Evolutionary conservation across 2,797 vertebrate species (phyloP).

Genomic region (Yasuhikotakia modesta): DNA sequence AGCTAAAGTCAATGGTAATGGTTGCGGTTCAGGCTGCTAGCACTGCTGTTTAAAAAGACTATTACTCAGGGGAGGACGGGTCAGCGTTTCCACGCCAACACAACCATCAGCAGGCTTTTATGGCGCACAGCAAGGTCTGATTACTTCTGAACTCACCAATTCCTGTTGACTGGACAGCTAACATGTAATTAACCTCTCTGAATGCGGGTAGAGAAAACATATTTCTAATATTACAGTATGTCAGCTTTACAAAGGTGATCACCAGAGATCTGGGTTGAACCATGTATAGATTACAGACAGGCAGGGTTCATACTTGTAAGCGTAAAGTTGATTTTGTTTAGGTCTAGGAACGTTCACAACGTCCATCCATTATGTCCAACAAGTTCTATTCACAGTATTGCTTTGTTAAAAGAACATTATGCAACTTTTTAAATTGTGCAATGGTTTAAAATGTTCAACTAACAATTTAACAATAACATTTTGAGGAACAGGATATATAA

Average conservation of each 20-base stretch:
- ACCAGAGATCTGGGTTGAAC: background rate
- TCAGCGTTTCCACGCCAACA: conserved; percentile 19
- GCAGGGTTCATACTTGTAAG: background rate
- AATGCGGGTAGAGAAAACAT: background rate
- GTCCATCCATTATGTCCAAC: no score
- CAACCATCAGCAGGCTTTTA: conserved; percentile 10
- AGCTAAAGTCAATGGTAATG: background rate
- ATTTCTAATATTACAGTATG: background rate
- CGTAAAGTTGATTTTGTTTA: background rate
- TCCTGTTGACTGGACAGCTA: conserved; percentile 8
- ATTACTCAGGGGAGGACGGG: conserved; percentile 29
- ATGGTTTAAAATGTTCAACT: no score
- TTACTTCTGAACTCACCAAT: conserved; percentile 23
- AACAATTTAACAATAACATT: no score
- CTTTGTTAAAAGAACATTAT: no score
- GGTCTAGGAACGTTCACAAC: background rate
- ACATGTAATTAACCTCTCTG: conserved; percentile 35
- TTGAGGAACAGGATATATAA: no score
- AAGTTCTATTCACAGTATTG: no score
- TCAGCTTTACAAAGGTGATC: background rate
- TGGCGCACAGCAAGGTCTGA: conserved; percentile 30
- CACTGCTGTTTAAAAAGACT: conserved; percentile 39
- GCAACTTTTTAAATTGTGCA: no score
- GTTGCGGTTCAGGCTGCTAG: background rate
- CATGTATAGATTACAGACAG: background rate